Percentiles rank a stretch among this genome's conserved stretches.
Conservation (phyloP, 2,113 vertebrate genomes). For the Cacatua alba region DNA sequence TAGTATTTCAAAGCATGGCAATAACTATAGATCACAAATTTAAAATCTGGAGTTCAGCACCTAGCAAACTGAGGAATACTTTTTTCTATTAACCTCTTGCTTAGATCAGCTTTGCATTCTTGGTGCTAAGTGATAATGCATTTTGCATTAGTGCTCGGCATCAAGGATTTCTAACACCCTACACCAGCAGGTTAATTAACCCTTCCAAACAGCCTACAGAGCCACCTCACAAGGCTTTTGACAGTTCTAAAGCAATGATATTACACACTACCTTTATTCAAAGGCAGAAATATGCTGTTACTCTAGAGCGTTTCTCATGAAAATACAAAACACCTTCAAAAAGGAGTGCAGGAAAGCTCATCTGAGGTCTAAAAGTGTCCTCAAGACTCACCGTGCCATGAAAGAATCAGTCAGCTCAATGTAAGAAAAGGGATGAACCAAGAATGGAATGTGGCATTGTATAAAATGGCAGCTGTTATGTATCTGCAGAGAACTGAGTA, state of each 20-base stretch:
- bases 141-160: slow-evolving; percentile 1
- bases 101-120: neutral
- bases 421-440: neutral
- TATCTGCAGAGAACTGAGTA: neutral
- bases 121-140: neutral
- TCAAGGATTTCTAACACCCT: neutral
- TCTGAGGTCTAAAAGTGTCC: neutral
- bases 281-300: neutral
- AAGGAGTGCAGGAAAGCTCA: neutral
- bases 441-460: neutral
- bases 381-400: rapidly evolving
- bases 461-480: neutral
- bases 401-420: neutral
- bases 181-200: neutral
- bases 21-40: neutral
- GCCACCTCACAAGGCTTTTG: neutral
- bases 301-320: neutral
- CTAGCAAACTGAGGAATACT: neutral
- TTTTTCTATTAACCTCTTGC: neutral
- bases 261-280: neutral
- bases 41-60: slow-evolving; percentile 14
- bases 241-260: neutral
- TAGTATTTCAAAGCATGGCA: slow-evolving; percentile 28
- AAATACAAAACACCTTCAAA: neutral
- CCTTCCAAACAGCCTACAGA: neutral